Conservation (phyloP, 1,140 invertebrate species). For the Solenopsis fugax region DNA sequence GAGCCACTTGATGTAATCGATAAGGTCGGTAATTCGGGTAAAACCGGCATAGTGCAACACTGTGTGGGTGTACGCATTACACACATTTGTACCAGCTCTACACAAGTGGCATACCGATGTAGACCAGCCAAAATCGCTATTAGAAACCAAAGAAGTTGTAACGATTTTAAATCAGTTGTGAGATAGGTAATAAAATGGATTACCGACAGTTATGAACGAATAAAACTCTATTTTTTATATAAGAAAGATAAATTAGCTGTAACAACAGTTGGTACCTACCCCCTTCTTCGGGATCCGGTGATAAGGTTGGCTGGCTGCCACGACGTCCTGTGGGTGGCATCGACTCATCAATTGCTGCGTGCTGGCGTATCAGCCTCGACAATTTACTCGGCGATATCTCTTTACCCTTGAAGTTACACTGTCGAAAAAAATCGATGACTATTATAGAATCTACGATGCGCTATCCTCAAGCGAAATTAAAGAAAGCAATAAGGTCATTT, state of each 20-base stretch:
- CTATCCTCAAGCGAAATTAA: neutral
- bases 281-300: constrained; percentile 90
- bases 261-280: constrained; percentile 72
- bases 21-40: too few species aligned
- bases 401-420: constrained; percentile 85
- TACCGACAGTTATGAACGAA: neutral
- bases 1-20: too few species aligned
- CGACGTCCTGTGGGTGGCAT: constrained; percentile 90
- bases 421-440: constrained; percentile 52
- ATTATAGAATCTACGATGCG: constrained; percentile 2
- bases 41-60: too few species aligned
- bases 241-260: neutral
- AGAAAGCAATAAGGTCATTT: neutral
- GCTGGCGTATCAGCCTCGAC: constrained; percentile 93
- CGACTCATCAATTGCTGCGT: constrained; percentile 95
- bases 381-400: constrained; percentile 90
- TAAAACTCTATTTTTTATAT: neutral
- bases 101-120: too few species aligned
- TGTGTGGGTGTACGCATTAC: too few species aligned
- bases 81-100: too few species aligned
- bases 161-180: neutral
- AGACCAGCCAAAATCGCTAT: neutral
- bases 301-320: constrained; percentile 93
- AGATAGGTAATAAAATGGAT: neutral
- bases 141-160: neutral